Percentiles rank a stretch among this genome's conserved stretches.
Evolutionary conservation across 2,888 invertebrate species (phyloP).

Genomic region (Conistra vaccinii): DNA sequence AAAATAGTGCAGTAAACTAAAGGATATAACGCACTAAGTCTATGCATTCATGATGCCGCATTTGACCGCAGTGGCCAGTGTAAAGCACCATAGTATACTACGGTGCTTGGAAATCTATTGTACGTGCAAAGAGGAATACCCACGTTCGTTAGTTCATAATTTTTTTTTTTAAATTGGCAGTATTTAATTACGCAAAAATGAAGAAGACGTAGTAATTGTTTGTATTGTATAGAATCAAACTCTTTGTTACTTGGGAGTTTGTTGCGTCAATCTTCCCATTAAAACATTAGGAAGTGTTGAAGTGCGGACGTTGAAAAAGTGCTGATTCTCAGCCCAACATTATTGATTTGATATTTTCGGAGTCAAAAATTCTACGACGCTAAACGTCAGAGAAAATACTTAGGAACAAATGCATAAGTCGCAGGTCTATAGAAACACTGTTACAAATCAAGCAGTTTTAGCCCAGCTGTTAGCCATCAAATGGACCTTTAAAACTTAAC

Average conservation of each 20-base stretch:
- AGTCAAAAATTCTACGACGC: background rate
- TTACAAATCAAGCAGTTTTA: background rate
- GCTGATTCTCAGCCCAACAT: too few relatives aligned
- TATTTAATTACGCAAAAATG: background rate
- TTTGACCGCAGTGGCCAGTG: conserved; percentile 34
- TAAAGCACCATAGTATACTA: conserved; percentile 12
- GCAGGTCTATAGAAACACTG: background rate
- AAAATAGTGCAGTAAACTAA: conserved; percentile 42
- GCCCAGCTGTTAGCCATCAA: background rate
- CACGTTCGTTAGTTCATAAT: background rate
- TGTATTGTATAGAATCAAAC: background rate
- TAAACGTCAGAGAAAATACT: background rate
- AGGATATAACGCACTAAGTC: conserved; percentile 31
- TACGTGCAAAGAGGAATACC: conserved; percentile 13
- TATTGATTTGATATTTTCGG: background rate
- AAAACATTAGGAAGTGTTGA: background rate
- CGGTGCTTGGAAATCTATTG: background rate
- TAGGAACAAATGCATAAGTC: too few relatives aligned
- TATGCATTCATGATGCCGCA: conserved; percentile 38
- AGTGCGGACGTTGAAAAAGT: too few relatives aligned
- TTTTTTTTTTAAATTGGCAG: too few relatives aligned
- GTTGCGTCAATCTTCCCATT: background rate
- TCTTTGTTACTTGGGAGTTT: background rate
- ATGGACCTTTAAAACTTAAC: background rate
- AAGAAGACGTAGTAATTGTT: background rate